phyloP scores from a whole-genome alignment of 1,140 invertebrate species.

The Calephelis virginiensis region DNA sequence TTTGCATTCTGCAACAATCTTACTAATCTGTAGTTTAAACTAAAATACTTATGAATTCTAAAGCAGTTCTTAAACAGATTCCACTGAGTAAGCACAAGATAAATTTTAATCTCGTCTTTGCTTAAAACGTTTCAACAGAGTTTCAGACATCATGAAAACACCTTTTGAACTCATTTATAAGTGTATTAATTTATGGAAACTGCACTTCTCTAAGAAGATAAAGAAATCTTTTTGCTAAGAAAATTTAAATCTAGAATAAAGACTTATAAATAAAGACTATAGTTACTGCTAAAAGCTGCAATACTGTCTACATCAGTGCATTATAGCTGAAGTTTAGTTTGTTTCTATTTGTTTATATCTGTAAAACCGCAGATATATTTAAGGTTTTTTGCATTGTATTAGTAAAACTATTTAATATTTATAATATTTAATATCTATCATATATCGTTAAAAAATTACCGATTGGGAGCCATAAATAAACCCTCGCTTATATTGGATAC shows the following conservation, averaged over 20 bases:
- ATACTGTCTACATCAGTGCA: not conserved
- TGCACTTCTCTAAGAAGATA: slow-evolving; percentile 25
- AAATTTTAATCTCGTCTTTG: slow-evolving; percentile 6
- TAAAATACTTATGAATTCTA: not conserved
- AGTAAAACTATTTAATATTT: too few relatives aligned
- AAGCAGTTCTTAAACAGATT: slow-evolving; percentile 2
- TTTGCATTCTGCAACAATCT: not conserved
- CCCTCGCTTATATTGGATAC: too few relatives aligned
- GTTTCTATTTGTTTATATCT: too few relatives aligned
- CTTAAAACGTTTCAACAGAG: not conserved
- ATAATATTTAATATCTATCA: too few relatives aligned
- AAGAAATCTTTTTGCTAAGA: slow-evolving; percentile 27
- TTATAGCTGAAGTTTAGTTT: not conserved
- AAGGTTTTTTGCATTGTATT: too few relatives aligned
- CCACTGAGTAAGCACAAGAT: slow-evolving; percentile 2
- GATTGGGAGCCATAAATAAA: too few relatives aligned
- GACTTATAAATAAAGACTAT: not conserved
- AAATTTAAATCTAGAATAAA: slow-evolving; percentile 15
- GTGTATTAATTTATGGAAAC: slow-evolving; percentile 26
- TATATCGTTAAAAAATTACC: too few relatives aligned
- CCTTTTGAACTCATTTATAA: not conserved
- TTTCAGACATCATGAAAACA: slow-evolving; percentile 12
- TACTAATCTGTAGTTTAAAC: not conserved
- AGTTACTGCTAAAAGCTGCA: not conserved
- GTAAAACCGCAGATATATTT: too few relatives aligned